These are phyloP conservation scores for Corythoichthys haematopterus DNA, from an alignment of 2,113 vertebrate species.

Conservation along the genomic window DNA sequence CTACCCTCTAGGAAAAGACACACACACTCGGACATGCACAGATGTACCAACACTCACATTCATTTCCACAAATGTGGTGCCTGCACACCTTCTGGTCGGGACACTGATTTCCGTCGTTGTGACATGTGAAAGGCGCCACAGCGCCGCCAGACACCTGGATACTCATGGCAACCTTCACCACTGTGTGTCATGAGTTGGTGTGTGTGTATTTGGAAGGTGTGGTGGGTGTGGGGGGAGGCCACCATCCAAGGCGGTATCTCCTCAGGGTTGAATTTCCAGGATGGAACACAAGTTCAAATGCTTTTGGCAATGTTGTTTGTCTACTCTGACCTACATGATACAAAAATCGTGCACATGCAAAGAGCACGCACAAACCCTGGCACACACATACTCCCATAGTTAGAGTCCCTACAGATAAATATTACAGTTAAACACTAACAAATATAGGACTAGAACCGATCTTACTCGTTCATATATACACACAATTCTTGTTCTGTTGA, in stretches of 20 bases:
- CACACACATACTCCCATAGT: slow-evolving; percentile 1
- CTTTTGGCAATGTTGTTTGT: slow-evolving; percentile 53
- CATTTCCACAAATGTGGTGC: slow-evolving; percentile 39
- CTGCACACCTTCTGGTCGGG: slow-evolving; percentile 62
- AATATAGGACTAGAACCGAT: background rate
- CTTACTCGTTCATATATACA: too few species aligned
- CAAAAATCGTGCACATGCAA: slow-evolving; percentile 10
- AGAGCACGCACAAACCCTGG: too few species aligned
- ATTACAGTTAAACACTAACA: too few species aligned
- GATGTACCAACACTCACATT: slow-evolving; percentile 31
- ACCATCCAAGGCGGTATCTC: slow-evolving; percentile 51
- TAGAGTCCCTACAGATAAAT: background rate
- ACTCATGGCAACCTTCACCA: slow-evolving; percentile 68
- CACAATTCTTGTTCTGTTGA: too few species aligned
- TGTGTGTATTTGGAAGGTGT: slow-evolving; percentile 33
- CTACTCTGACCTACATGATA: slow-evolving; percentile 56
- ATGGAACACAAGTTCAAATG: slow-evolving; percentile 51
- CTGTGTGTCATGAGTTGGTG: slow-evolving; percentile 36
- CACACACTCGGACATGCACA: slow-evolving; percentile 33
- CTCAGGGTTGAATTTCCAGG: slow-evolving; percentile 63
- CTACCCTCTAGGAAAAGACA: slow-evolving; percentile 60
- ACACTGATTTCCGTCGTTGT: slow-evolving; percentile 65
- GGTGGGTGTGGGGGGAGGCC: slow-evolving; percentile 48
- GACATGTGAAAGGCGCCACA: slow-evolving; percentile 69
- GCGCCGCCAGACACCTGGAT: slow-evolving; percentile 73